phyloP scores from a whole-genome alignment of 2,888 invertebrate genomes.

The Pediacus dermestoides region DNA sequence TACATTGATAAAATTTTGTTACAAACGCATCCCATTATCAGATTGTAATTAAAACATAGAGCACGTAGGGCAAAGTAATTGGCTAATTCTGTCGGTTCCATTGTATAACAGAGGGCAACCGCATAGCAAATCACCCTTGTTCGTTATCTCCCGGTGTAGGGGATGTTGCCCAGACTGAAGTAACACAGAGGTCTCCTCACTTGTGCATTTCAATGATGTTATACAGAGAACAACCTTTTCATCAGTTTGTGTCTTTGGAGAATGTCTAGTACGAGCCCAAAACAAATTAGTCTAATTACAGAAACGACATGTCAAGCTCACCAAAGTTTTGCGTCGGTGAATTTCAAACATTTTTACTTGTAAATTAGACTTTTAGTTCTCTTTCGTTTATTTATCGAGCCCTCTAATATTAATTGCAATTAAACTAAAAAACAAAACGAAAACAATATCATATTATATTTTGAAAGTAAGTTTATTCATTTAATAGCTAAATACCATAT shows the following conservation, averaged over 20 bases:
- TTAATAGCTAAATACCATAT: too few relatives aligned
- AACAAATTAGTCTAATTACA: constrained; percentile 32
- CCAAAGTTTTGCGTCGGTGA: constrained; percentile 24
- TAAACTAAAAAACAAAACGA: too few relatives aligned
- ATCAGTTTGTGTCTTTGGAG: too few relatives aligned
- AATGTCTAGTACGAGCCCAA: too few relatives aligned
- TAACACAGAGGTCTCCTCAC: too few relatives aligned
- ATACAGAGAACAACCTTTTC: too few relatives aligned
- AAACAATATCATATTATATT: too few relatives aligned
- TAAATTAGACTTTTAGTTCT: constrained; percentile 22
- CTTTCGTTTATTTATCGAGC: too few relatives aligned
- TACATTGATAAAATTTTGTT: constrained; percentile 31
- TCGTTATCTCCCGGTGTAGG: constrained; percentile 39
- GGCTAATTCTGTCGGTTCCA: constrained; percentile 50
- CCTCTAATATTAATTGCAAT: too few relatives aligned
- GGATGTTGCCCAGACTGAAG: not conserved
- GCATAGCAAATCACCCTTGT: constrained; percentile 48
- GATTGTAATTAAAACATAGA: constrained; percentile 51
- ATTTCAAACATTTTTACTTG: constrained; percentile 28
- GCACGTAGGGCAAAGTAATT: constrained; percentile 48
- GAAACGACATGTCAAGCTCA: constrained; percentile 24
- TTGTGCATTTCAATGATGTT: too few relatives aligned
- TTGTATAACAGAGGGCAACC: constrained; percentile 51
- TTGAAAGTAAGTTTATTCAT: too few relatives aligned
- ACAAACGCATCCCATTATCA: constrained; percentile 43